Conservation (phyloP, 2,888 invertebrate species). For the Oscheius sp. region DNA sequence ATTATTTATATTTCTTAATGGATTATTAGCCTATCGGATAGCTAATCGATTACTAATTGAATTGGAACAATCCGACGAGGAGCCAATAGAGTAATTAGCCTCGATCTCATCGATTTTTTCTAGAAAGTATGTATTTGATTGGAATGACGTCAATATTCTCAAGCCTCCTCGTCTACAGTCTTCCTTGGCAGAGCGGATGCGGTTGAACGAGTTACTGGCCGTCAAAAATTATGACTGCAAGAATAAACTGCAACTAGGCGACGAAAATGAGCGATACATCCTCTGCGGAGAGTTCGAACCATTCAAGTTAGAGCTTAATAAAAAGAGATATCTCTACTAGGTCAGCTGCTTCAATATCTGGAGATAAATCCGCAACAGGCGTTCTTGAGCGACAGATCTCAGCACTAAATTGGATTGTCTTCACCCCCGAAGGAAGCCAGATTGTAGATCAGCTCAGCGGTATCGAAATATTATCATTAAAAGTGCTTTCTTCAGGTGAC, state of each 20-base stretch:
- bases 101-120: background rate
- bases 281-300: slow-evolving; percentile 22
- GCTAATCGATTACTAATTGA: background rate
- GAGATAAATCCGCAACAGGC: slow-evolving; percentile 21
- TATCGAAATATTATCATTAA: background rate
- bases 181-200: slow-evolving; percentile 17
- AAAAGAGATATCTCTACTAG: background rate
- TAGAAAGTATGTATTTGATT: background rate
- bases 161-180: slow-evolving; percentile 11
- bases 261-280: slow-evolving; percentile 7
- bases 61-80: background rate
- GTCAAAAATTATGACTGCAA: slow-evolving; percentile 25
- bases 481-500: slow-evolving; percentile 2
- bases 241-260: slow-evolving; percentile 6
- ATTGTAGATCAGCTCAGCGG: slow-evolving; percentile 25
- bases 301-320: slow-evolving; percentile 9
- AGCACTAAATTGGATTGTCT: slow-evolving; percentile 22
- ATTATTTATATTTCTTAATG: slow-evolving; percentile 7
- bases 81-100: background rate
- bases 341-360: slow-evolving; percentile 23
- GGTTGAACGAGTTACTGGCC: slow-evolving; percentile 29
- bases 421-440: slow-evolving; percentile 24
- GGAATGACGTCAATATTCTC: slow-evolving; percentile 14
- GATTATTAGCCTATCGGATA: background rate
- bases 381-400: slow-evolving; percentile 16